Base-by-base conservation (phyloP, 2,888 invertebrate genomes). In the Myopa tessellatipennis region DNA sequence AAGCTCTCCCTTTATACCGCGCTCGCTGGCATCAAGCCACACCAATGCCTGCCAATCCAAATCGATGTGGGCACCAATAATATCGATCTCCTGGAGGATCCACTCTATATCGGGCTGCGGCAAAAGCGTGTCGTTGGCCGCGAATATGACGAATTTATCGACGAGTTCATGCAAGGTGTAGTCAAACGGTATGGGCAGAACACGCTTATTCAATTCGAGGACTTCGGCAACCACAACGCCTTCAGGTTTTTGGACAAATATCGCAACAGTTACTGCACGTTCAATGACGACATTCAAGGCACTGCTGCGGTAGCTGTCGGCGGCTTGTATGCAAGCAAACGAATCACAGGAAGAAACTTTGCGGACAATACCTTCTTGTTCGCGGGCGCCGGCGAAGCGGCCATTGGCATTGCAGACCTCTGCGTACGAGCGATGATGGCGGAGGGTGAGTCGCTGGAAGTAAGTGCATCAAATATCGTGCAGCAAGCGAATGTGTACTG, bases 221-320 rank as follows among this genome's bases (percentile, higher is more conserved):
- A 99, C 90, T 99, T 99, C 90, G 99, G 96, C 61, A 96, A 98
- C 85, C 93, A 94, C 84, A 99, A 99, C 90, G 99, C 99, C n/a
- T 98, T 98, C 90, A 93, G 96, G 68, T 93, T 98, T 81, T 90
- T 99, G 78, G 95, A 95, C 85, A 97, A 95, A 89, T 99, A 98
- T 90, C 92, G 97, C 79, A 90, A 95, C 85, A 92, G 92, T 82
- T 99, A 97, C 89, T 99, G 99, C 90, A 98, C 98, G 36, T 99
- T 99, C 90, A 99, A 99, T 90, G 99, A 99, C 86, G 99, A 99
- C 87, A 99, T 99, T 86, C 98, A 99, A 90, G 98, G 98, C 82
- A 98, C 98, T 0, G 99, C 99, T 3, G 93, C 96, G 45, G 99
- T 99, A 0, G 98, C 97, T 10, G 96, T 98, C 3, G 98, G 97